These are phyloP conservation scores for Drosophila nigromelanica DNA, from an alignment of 1,140 invertebrate genomes.

Conservation along the genomic window DNA sequence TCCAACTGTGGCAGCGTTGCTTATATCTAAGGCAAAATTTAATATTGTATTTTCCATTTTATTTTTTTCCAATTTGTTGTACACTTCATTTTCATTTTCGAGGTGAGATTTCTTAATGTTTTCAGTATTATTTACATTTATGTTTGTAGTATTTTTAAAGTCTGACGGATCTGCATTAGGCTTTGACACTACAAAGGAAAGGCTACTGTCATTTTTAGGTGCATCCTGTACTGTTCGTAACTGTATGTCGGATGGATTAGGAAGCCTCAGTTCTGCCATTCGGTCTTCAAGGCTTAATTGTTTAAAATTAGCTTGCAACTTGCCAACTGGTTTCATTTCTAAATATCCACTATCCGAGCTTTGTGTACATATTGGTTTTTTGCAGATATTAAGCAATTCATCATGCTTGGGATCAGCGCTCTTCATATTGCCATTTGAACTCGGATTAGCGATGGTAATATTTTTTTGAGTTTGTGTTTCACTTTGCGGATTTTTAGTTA, in stretches of 20 bases:
- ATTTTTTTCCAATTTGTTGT: constrained; percentile 23
- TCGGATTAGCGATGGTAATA: constrained; percentile 46
- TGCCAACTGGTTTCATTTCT: constrained; percentile 84
- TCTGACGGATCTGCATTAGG: constrained; percentile 16
- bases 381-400: constrained; percentile 21
- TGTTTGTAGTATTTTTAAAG: constrained; percentile 1
- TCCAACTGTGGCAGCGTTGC: constrained; percentile 25
- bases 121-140: constrained; percentile 11
- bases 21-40: constrained; percentile 44
- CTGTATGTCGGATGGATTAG: constrained; percentile 13
- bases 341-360: constrained; percentile 74
- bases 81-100: constrained; percentile 11
- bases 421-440: constrained; percentile 36
- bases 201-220: constrained; percentile 23
- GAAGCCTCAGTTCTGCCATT: constrained; percentile 41
- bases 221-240: constrained; percentile 12
- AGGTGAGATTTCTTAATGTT: constrained; percentile 6
- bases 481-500: constrained; percentile 14
- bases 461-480: constrained; percentile 38
- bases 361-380: constrained; percentile 4
- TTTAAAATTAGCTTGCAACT: constrained; percentile 22
- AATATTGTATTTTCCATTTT: constrained; percentile 14
- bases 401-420: constrained; percentile 32
- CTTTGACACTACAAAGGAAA: constrained; percentile 19
- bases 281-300: constrained; percentile 38